Percentiles rank a stretch among this genome's conserved stretches.
Conservation (phyloP, 2,113 vertebrate species). For the Hydrolagus affinis region DNA sequence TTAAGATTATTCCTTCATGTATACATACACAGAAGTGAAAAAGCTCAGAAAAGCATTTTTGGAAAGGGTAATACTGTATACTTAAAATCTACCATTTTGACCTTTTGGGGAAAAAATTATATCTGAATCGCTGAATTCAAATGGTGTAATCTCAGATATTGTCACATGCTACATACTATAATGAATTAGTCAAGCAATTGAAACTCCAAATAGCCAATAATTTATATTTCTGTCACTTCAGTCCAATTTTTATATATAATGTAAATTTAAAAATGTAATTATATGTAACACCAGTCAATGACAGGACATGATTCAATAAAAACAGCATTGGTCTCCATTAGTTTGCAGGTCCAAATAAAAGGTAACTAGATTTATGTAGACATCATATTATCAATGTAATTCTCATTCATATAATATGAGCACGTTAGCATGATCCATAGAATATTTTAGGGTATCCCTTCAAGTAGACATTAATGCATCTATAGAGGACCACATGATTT, state of each 20-base stretch:
- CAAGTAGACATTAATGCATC: too few species aligned
- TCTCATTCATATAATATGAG: neutral
- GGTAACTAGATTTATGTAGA: neutral
- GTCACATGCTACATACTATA: neutral
- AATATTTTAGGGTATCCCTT: too few species aligned
- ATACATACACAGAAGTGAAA: neutral
- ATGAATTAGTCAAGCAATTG: neutral
- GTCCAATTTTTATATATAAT: neutral
- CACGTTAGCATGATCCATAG: too few species aligned
- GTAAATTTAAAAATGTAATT: neutral
- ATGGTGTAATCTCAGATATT: neutral
- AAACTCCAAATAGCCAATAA: neutral
- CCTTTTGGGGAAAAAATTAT: neutral
- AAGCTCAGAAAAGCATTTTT: too few species aligned
- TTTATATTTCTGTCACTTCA: neutral
- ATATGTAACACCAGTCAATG: neutral
- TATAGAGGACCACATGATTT: too few species aligned
- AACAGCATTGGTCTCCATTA: neutral
- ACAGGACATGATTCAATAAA: neutral
- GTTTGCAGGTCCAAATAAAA: neutral
- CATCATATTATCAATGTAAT: neutral
- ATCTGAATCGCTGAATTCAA: neutral
- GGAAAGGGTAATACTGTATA: neutral
- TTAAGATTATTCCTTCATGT: too few species aligned
- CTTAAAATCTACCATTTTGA: neutral